A percentile compares a stretch with the other conserved stretches of the same genome.
These are phyloP conservation scores for Semnornis frantzii DNA, from an alignment of 2,113 vertebrate genomes.

Conservation along the genomic window DNA sequence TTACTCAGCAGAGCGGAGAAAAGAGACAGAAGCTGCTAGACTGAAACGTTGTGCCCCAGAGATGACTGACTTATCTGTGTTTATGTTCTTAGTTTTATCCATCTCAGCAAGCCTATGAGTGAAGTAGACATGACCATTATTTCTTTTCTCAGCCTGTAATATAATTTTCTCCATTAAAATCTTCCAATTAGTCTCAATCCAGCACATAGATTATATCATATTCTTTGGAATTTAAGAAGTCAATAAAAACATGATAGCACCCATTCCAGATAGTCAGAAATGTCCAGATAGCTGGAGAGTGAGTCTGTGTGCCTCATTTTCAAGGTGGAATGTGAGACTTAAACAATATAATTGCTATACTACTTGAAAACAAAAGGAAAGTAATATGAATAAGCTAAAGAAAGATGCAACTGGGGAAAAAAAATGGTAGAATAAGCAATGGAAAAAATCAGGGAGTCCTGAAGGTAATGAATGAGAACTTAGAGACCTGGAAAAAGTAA, in stretches of 20 bases:
- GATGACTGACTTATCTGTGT: no score
- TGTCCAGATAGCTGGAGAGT: neutral
- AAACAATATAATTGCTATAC: neutral
- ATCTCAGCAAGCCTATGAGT: no score
- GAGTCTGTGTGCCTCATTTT: neutral
- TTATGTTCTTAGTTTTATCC: no score
- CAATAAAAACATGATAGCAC: neutral
- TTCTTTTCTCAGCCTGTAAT: no score
- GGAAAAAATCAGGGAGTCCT: neutral
- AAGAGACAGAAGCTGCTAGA: no score
- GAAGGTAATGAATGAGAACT: neutral
- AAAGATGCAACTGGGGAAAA: neutral
- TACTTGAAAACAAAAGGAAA: neutral
- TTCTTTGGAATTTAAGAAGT: neutral
- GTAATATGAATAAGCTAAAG: neutral
- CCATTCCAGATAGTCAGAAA: neutral
- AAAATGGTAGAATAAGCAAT: neutral
- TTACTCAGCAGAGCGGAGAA: no score
- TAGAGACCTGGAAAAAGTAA: neutral
- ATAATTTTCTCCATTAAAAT: no score
- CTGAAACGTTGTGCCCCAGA: no score
- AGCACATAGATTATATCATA: neutral
- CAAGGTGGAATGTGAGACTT: neutral
- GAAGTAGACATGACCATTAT: no score
- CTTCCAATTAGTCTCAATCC: no score